Conservation (phyloP, 1,140 invertebrate genomes). For the Drosophila teissieri region DNA sequence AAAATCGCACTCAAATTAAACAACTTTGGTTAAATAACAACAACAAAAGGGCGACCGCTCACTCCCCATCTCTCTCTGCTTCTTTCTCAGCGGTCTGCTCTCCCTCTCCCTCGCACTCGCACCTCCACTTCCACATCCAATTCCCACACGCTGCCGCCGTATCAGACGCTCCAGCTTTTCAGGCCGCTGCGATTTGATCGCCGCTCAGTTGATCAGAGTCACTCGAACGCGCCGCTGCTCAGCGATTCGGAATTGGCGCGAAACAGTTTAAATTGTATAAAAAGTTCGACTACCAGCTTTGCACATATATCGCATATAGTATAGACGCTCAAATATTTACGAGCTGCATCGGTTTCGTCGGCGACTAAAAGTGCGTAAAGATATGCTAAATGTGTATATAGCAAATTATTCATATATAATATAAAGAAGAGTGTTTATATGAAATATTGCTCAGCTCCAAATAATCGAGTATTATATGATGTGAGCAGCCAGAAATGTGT, state of each 20-base stretch:
- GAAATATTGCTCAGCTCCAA: neutral
- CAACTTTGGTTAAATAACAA: slow-evolving; percentile 31
- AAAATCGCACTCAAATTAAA: slow-evolving; percentile 15
- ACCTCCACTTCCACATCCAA: too few relatives aligned
- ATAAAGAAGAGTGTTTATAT: too few relatives aligned
- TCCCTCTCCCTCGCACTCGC: slow-evolving; percentile 1
- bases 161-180: slow-evolving; percentile 37
- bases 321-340: slow-evolving; percentile 21
- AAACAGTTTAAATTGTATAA: slow-evolving; percentile 13
- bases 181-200: slow-evolving; percentile 60
- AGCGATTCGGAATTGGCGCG: slow-evolving; percentile 52
- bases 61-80: neutral
- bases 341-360: slow-evolving; percentile 32
- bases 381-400: neutral
- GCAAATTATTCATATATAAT: too few relatives aligned
- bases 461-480: neutral
- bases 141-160: slow-evolving; percentile 8
- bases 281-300: slow-evolving; percentile 19
- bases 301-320: slow-evolving; percentile 1
- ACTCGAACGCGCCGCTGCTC: slow-evolving; percentile 69
- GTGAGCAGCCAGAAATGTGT: neutral
- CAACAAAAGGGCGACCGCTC: slow-evolving; percentile 8
- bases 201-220: slow-evolving; percentile 82
- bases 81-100: slow-evolving; percentile 1
- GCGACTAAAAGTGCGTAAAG: slow-evolving; percentile 23